A percentile compares a stretch with the other conserved stretches of the same genome.
phyloP scores from a whole-genome alignment of 2,888 invertebrate genomes.

The Horisme vitalbata region DNA sequence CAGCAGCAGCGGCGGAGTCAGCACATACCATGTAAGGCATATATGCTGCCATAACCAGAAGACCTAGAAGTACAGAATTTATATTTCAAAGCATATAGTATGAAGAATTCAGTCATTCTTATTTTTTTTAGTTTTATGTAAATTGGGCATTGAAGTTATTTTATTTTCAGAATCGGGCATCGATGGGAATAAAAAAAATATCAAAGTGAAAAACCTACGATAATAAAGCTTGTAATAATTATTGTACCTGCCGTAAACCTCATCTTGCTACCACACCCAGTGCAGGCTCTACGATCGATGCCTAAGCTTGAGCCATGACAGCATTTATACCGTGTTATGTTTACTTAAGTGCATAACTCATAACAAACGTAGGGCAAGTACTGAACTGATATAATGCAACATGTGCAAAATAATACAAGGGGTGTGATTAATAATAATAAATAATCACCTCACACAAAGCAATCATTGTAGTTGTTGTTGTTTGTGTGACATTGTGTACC shows the following conservation, averaged over 20 bases:
- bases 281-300: not conserved
- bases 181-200: too few relatives aligned
- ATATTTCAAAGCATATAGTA: too few relatives aligned
- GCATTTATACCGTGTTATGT: conserved; percentile 19
- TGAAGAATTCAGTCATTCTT: too few relatives aligned
- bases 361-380: not conserved
- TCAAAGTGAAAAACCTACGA: not conserved
- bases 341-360: conserved; percentile 2
- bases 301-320: not conserved
- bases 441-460: not conserved
- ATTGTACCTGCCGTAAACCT: conserved; percentile 8
- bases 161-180: too few relatives aligned
- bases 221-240: not conserved
- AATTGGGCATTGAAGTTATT: too few relatives aligned
- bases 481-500: not conserved
- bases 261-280: conserved; percentile 8
- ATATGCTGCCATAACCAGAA: conserved; percentile 12
- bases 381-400: conserved; percentile 10
- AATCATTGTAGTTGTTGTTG: not conserved
- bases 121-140: too few relatives aligned
- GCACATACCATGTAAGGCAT: conserved; percentile 11
- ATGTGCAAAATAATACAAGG: conserved; percentile 7
- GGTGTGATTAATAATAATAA: conserved; percentile 12
- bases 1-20: not conserved
- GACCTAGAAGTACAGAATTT: not conserved